Percentiles rank a stretch among this genome's conserved stretches.
Conservation (phyloP, 2,113 vertebrate species). For the Cryptotis parvus region DNA sequence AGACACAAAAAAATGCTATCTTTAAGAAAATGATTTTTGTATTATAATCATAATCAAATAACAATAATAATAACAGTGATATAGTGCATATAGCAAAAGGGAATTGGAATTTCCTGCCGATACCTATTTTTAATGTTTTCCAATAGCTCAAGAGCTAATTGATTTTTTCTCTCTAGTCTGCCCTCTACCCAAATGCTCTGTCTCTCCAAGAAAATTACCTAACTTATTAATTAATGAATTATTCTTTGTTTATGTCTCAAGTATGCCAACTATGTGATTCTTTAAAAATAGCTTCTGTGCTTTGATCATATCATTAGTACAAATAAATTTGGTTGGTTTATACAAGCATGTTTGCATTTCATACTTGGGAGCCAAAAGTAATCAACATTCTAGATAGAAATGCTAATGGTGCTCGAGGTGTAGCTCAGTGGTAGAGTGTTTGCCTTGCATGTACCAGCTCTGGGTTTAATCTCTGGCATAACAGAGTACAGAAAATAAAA, state of each 20-base stretch:
- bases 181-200: background rate
- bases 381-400: conserved; percentile 42
- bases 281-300: background rate
- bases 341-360: conserved; percentile 14
- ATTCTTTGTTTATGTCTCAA: background rate
- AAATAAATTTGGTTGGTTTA: conserved; percentile 33
- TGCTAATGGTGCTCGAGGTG: background rate
- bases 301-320: conserved; percentile 1
- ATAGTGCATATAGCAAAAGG: background rate
- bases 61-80: background rate
- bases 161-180: background rate
- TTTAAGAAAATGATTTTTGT: conserved; percentile 51
- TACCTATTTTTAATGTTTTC: conserved; percentile 4
- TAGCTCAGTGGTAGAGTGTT: too few relatives aligned
- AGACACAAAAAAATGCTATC: background rate
- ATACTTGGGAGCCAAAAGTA: conserved; percentile 1
- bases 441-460: too few relatives aligned
- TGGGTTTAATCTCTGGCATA: too few relatives aligned
- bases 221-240: conserved; percentile 20
- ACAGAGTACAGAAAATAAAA: too few relatives aligned
- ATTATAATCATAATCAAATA: conserved; percentile 6
- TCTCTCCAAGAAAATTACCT: conserved; percentile 21
- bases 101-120: conserved; percentile 9
- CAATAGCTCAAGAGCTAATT: conserved; percentile 33
- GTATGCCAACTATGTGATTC: background rate